Evolutionary conservation across 2,797 vertebrate species (phyloP).

Genomic region (Anas bahamensis): DNA sequence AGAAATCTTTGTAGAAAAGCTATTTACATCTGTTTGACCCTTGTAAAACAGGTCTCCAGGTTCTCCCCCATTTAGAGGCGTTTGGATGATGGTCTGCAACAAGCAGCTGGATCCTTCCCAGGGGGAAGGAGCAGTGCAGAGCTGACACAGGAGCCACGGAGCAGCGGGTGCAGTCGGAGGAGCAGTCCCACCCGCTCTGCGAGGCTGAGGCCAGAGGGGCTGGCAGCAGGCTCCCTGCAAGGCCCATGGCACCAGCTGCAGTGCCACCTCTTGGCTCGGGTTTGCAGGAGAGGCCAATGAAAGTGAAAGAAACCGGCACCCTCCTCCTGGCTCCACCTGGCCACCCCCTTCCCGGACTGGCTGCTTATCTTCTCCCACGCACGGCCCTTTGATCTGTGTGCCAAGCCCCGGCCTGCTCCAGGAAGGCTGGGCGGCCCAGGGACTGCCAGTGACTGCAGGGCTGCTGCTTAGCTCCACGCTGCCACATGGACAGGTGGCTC

Average conservation of each 20-base stretch:
- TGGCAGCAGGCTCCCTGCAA: background rate
- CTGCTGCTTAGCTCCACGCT: background rate
- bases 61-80: background rate
- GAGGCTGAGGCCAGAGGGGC: background rate
- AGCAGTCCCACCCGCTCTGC: background rate
- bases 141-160: background rate
- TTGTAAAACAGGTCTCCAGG: conserved; percentile 20
- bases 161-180: background rate
- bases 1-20: conserved; percentile 29
- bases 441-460: background rate
- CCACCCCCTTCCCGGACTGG: rapidly evolving
- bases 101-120: background rate
- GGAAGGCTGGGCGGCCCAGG: background rate
- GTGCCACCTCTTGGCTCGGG: background rate
- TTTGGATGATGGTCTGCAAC: background rate
- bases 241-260: background rate
- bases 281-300: background rate
- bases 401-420: background rate
- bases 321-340: background rate
- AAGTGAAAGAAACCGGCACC: conserved; percentile 10
- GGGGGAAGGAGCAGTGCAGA: background rate
- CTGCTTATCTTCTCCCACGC: background rate
- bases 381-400: background rate
- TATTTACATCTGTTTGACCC: conserved; percentile 58
- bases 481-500: background rate